Base-by-base conservation (phyloP, 2,888 invertebrate species). In the Orthosia cruda region DNA sequence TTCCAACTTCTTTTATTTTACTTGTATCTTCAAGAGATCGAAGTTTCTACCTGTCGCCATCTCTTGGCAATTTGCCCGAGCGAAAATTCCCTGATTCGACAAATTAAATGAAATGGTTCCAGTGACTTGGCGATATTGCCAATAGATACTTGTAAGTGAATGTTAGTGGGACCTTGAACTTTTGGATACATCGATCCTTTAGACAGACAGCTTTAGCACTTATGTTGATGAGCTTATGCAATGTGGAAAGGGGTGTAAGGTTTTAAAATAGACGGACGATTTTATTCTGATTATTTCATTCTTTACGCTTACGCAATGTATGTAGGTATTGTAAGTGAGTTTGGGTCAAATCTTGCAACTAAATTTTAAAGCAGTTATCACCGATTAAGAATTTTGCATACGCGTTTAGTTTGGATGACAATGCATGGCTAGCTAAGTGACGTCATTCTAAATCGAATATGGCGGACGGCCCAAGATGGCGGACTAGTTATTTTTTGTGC, bases 121-220 rank as follows among this genome's bases (percentile, higher is more conserved):
- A 66, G 76, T 77, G 69, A 77, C 67, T 72, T 61, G 50, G 69
- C 79, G 58, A 55, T 66, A 74, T 71, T 86, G 77, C 58, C 67
- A 75, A 83, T 69, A 77, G 68, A 80, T 69, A 74, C 62, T 64
- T 54, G 59, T 72, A 65, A 66, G 59, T 64, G 23, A 64, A 57
- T 23, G 54, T 59, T 69, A 58, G 57, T 57, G 23, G 23, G 12
- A 63, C 74, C 86, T 86, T 80, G 79, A 80, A 83, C 72, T 72
- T 63, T 65, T 49, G 45, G 18, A 59, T 20, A 45, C 49, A 67
- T 65, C 23, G 26, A 81, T 80, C 68, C 54, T 69, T 65, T 18
- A 26, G 49, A 3, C 7, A 64, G 55, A 52, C 55, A 59, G 62
- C 18, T 66, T 71, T 73, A 54, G 50, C 65, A 62, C 68, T 63